Base-by-base conservation (phyloP, 1,140 invertebrate species). In the Hylaeus anthracinus region DNA sequence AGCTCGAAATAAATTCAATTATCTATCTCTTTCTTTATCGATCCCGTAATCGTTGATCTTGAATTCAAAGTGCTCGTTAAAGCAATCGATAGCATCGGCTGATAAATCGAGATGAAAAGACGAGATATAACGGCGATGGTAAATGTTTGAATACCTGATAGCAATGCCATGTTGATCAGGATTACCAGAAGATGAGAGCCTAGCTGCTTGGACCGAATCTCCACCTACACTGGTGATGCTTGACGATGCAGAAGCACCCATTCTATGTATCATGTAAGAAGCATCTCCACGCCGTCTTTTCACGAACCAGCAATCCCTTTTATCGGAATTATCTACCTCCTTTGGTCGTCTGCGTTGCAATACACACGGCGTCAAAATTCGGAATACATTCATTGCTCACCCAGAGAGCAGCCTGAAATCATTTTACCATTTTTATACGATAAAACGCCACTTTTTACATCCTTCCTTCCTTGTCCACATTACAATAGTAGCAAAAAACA, bases 331-430 rank as follows among this genome's bases (percentile, higher is more conserved):
- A 88, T 91, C 90, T 85, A 90, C 90, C 87, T 92, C 92, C 89
- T 91, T 93, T 92, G 94, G 93, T 87, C 94, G 94, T 92, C 93
- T 93, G 89, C 93, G 92, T 91, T 95, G 94, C 91, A 94, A 91
- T 90, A 94, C 94, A 94, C 94, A 95, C 88, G 94, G 94, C 85
- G 95, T 94, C 79, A 95, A 88, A 83, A 94, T 94, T 89, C 94
- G 94, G 88, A 95, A 94, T 90, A 95, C 91, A 91, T 95, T 95
- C 94, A 95, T 95, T 88, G 91, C 93, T 94, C 89, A 92, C 94
- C 94, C 94, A 94, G 94, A 94, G 94, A 92, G 91, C 91, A 91
- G 94, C 94, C 93, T 94, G 58, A 78, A 91, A 92, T 77, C 70
- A 80, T 71, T 60, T 60, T 2, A 76, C 10, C 14, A 41, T 14